Percentiles rank a stretch among this genome's conserved stretches.
These are phyloP conservation scores for Resseliella maxima DNA, from an alignment of 2,888 invertebrate species.

Conservation along the genomic window DNA sequence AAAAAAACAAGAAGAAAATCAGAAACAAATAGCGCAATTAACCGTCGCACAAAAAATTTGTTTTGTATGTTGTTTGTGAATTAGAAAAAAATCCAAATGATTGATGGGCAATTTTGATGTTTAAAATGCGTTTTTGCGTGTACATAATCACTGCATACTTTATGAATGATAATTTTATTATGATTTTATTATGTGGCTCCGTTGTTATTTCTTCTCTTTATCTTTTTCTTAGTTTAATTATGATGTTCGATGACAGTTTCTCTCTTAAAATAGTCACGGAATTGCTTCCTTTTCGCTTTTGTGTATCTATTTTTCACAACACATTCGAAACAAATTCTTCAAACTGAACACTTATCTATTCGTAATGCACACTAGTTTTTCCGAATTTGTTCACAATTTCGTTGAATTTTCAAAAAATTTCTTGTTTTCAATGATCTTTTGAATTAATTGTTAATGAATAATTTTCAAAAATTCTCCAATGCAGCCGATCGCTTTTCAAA, in stretches of 20 bases:
- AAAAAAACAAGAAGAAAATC: no score
- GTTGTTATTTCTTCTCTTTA: no score
- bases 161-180: neutral
- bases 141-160: neutral
- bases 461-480: neutral
- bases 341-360: no score
- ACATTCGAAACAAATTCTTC: no score
- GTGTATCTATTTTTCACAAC: neutral
- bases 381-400: no score
- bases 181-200: neutral
- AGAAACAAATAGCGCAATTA: neutral
- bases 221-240: no score
- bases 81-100: neutral
- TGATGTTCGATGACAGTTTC: neutral
- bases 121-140: conserved; percentile 34
- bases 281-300: neutral
- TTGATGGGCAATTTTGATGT: neutral
- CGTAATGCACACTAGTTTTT: no score
- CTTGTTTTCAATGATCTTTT: no score
- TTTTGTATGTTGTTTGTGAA: no score
- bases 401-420: no score
- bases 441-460: no score
- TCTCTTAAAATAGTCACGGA: neutral
- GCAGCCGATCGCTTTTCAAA: neutral
- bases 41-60: conserved; percentile 12